Percentiles rank a stretch among this genome's conserved stretches.
phyloP scores from a whole-genome alignment of 2,888 invertebrate species.

The Itoplectis maculator region DNA sequence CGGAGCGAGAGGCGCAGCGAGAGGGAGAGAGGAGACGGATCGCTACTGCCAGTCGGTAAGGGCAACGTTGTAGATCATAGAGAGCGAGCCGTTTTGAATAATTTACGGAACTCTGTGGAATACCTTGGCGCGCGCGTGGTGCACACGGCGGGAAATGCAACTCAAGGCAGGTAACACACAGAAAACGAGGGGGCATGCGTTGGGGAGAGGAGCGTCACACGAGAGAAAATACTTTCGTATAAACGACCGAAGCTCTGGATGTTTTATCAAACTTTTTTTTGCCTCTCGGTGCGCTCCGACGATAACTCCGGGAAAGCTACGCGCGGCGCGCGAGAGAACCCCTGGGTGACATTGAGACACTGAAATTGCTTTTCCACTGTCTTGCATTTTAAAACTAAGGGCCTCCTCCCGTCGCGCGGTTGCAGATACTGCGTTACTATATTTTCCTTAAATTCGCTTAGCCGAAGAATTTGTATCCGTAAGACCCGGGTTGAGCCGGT shows the following conservation, averaged over 20 bases:
- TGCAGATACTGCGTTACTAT: slow-evolving; percentile 15
- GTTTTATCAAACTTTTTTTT: slow-evolving; percentile 64
- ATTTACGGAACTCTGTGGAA: slow-evolving; percentile 73
- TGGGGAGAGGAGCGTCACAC: slow-evolving; percentile 21
- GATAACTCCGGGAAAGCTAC: slow-evolving; percentile 7
- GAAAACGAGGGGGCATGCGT: not conserved
- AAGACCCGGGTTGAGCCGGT: not conserved
- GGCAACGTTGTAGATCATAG: slow-evolving; percentile 75
- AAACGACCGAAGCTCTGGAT: slow-evolving; percentile 61
- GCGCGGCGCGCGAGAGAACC: slow-evolving; percentile 24
- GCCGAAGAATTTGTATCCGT: slow-evolving; percentile 33
- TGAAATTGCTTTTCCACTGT: slow-evolving; percentile 62
- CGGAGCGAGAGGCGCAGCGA: slow-evolving; percentile 47
- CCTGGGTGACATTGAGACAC: slow-evolving; percentile 58
- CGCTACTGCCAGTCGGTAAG: slow-evolving; percentile 72
- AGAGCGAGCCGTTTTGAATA: slow-evolving; percentile 75
- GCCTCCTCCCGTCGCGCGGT: slow-evolving; percentile 8
- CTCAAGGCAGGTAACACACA: slow-evolving; percentile 23
- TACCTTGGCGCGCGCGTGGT: slow-evolving; percentile 51
- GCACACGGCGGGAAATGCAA: slow-evolving; percentile 57
- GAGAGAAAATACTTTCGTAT: slow-evolving; percentile 60
- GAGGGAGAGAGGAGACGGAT: slow-evolving; percentile 73
- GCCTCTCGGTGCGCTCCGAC: slow-evolving; percentile 23
- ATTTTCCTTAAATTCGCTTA: slow-evolving; percentile 5
- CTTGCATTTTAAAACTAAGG: slow-evolving; percentile 54